Percentiles rank a stretch among this genome's conserved stretches.
These are phyloP conservation scores for Seladonia tumulorum DNA, from an alignment of 2,888 invertebrate species.

Conservation along the genomic window DNA sequence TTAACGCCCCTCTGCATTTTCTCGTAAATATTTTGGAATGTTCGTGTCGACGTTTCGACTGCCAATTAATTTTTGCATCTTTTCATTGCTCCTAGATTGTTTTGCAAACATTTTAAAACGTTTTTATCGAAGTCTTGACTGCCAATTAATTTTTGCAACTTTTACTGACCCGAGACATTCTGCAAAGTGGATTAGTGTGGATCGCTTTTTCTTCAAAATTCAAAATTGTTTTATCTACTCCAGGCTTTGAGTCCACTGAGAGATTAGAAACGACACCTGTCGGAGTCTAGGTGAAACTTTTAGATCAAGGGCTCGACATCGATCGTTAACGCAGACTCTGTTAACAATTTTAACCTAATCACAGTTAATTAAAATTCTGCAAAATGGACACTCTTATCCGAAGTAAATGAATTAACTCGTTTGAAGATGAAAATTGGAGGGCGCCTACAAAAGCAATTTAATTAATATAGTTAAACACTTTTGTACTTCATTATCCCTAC, in stretches of 20 bases:
- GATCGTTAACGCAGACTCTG: not conserved
- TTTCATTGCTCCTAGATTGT: not conserved
- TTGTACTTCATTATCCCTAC: not conserved
- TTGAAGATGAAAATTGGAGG: not conserved
- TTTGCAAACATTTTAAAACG: not conserved
- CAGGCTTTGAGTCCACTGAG: not conserved
- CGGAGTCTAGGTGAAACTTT: not conserved
- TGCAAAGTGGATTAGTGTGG: not conserved
- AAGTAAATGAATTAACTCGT: not conserved
- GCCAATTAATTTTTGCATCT: not conserved
- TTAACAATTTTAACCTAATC: not conserved
- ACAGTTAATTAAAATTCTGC: not conserved
- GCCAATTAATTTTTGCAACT: not conserved
- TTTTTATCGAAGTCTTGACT: not conserved
- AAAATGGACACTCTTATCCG: not conserved
- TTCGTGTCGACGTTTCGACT: not conserved
- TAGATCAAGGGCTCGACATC: not conserved
- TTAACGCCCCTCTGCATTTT: too few relatives aligned
- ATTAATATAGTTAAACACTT: not conserved
- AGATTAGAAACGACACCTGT: conserved; percentile 7
- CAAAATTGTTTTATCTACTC: not conserved
- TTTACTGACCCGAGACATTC: not conserved
- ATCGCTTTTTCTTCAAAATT: not conserved
- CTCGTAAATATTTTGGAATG: too few relatives aligned
- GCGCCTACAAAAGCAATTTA: not conserved